Base-by-base conservation (phyloP, 2,113 vertebrate genomes). In the Daubentonia madagascariensis region DNA sequence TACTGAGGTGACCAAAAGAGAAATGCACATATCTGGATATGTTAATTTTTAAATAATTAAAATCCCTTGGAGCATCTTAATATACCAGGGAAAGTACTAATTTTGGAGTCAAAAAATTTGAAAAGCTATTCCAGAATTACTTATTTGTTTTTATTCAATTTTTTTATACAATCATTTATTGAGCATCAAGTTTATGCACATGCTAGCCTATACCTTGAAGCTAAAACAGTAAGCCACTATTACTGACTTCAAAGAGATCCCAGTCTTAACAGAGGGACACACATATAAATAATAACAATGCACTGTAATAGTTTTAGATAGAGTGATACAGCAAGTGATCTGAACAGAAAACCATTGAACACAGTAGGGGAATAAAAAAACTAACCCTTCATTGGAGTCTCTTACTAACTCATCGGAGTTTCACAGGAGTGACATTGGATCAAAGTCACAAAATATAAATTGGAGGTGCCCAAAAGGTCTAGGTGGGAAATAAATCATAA, bases 381-480 rank as follows among this genome's bases (percentile, higher is more conserved):
- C 5, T 43, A 80, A 84, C 11, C 83, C 43, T 35, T 83, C 50
- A 12, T 25, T 13, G 35, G 43, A 54, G 4, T 52, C 23, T 81
- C n/a, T 96, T 12, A 87, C 16, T 85, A 54, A 50, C 50, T 80
- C 30, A 30, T 32, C 20, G 20, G 65, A 30, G 17, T 75, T 40
- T 88, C 75, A 78, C 2, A 88, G 2, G 14, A 22, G 8, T 79
- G 13, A 40, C n/a, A 30, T 4, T 84, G 22, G 2, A 63, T 50
- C 13, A 79, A 85, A 89, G 18, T 87, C 54, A 92, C 50, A 37
- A 89, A 96, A 89, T 30, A 84, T 57, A 94, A 79, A 96, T 63
- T 68, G 11, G 22, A 94, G 54, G 73, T 68, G 23, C 28, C 25
- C 63, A 50, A 95, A 76, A 86, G 20, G 40, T 13, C 73, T 89